phyloP scores from a whole-genome alignment of 2,113 vertebrate genomes.

The Xiphorhynchus elegans region DNA sequence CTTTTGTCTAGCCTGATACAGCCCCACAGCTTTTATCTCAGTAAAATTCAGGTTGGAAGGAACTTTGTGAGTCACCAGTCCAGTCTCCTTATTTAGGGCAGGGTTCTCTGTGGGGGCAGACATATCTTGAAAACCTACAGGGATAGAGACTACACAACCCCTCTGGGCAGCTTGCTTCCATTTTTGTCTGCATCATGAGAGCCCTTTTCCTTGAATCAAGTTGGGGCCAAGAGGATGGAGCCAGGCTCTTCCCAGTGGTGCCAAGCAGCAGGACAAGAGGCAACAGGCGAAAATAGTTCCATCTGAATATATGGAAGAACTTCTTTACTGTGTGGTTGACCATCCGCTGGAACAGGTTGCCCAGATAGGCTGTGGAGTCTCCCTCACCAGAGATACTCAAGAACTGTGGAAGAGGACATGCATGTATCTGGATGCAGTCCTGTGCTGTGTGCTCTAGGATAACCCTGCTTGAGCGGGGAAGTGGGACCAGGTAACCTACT shows the following conservation, averaged over 20 bases:
- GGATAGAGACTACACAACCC: neutral
- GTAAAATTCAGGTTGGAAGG: neutral
- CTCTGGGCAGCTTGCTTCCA: neutral
- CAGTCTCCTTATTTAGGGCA: neutral
- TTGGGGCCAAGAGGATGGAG: neutral
- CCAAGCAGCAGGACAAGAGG: accelerated
- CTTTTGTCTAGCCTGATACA: neutral
- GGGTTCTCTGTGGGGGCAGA: neutral
- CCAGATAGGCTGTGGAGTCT: neutral
- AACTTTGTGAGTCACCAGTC: neutral
- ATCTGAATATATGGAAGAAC: neutral
- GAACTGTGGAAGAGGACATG: neutral
- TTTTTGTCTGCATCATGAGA: neutral
- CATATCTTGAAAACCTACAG: neutral
- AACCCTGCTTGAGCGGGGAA: neutral
- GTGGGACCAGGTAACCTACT: neutral
- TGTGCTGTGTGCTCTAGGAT: neutral
- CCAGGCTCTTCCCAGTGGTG: neutral
- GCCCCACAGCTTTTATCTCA: neutral
- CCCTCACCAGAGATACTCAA: neutral
- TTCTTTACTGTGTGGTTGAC: neutral
- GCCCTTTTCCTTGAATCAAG: neutral
- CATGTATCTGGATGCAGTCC: neutral
- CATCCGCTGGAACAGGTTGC: neutral
- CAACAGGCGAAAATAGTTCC: neutral